Base-by-base conservation (phyloP, 2,888 invertebrate genomes). In the Vanessa cardui region DNA sequence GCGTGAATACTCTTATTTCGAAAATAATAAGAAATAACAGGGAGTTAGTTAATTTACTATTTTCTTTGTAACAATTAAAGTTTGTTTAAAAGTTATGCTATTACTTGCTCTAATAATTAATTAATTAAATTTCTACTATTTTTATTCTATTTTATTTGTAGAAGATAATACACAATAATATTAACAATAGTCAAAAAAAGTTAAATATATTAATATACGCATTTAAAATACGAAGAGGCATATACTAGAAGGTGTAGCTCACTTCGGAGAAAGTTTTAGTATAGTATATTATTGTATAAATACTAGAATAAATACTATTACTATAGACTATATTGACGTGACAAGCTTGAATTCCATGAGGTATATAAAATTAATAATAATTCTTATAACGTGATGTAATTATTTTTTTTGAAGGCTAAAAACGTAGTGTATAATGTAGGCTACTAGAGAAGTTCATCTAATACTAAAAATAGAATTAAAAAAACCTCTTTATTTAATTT, bases 11-110 rank as follows among this genome's bases (percentile, higher is more conserved):
- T 68, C 64, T 82, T 82, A 80, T 83, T 80, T 78, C 80, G 77
- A 77, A 73, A 80, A 81, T 83, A 82, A n/a, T n/a, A n/a, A n/a
- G n/a, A 73, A 80, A 81, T 83, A 84, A 80, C 81, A 81, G 82
- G 76, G 80, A 82, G 76, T 78, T 80, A 76, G 76, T 79, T 81
- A 76, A 74, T 83, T 76, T 66, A 64, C 45, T 66, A 52, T 59
- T 69, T 69, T 66, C 54, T 39, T 64, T 63, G 58, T 61, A 66
- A 65, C 39, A 62, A 62, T 46, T 16, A 50, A 61, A 58, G 58
- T 66, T 68, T 62, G 47, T 39, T 39, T 45, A 65, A 63, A 58
- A 44, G 45, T 12, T 7, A 15, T n/a, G 50, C 63, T 61, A 64
- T 64, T 69, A 52, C 52, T 54, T 58, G 46, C 45, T 54, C n/a